Conservation (phyloP, 2,888 invertebrate genomes). For the Ectemnius lituratus region DNA sequence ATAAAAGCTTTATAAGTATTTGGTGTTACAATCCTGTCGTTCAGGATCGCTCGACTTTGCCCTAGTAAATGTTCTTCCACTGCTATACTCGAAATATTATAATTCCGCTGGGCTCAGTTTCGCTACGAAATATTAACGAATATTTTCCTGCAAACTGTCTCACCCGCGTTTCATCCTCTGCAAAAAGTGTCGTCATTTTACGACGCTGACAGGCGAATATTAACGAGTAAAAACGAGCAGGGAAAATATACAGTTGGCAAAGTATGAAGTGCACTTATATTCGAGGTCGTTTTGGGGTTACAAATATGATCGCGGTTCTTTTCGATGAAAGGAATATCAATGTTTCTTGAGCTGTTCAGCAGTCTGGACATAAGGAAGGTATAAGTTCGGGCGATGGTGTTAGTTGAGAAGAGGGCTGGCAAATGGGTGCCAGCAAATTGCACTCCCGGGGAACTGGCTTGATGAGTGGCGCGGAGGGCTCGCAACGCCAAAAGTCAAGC, state of each 20-base stretch:
- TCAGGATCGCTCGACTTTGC: too few relatives aligned
- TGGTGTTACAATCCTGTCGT: too few relatives aligned
- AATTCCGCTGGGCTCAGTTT: too few relatives aligned
- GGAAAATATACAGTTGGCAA: too few relatives aligned
- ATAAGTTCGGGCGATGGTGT: conserved; percentile 20
- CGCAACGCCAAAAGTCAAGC: conserved; percentile 65
- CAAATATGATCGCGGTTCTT: conserved; percentile 45
- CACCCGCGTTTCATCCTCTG: too few relatives aligned
- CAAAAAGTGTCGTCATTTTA: too few relatives aligned
- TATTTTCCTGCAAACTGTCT: too few relatives aligned
- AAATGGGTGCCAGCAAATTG: conserved; percentile 64
- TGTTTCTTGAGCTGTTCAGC: conserved; percentile 37
- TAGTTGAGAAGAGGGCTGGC: conserved; percentile 34
- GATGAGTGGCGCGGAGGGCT: conserved; percentile 61
- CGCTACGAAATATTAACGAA: too few relatives aligned
- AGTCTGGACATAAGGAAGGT: conserved; percentile 33
- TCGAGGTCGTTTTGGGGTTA: background rate
- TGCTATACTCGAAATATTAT: too few relatives aligned
- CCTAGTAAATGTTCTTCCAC: too few relatives aligned
- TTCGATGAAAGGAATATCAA: conserved; percentile 40
- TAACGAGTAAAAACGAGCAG: background rate
- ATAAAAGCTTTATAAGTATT: too few relatives aligned
- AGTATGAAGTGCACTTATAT: too few relatives aligned
- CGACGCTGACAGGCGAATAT: background rate
- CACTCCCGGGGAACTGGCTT: conserved; percentile 67